Evolutionary conservation across 2,888 invertebrate species (phyloP).

Genomic region (Agrotis ipsilon): DNA sequence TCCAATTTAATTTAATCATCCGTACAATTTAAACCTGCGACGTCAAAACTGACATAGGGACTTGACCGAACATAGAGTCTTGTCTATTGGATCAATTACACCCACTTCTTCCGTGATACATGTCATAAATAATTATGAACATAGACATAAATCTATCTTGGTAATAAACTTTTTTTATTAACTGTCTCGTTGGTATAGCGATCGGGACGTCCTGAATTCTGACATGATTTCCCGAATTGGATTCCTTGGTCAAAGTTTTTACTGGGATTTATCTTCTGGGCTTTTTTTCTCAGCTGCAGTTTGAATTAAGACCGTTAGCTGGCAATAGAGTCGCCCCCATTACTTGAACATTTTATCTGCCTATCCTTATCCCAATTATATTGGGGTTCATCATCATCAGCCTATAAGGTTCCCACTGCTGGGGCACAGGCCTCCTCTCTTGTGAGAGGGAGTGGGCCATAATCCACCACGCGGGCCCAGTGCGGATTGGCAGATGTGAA

Average conservation of each 20-base stretch:
- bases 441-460: too few relatives aligned
- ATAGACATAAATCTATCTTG: slow-evolving; percentile 45
- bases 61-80: slow-evolving; percentile 25
- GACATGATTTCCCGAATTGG: background rate
- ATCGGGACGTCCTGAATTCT: background rate
- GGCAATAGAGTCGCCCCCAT: background rate
- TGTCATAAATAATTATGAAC: slow-evolving; percentile 42
- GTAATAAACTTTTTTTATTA: slow-evolving; percentile 42
- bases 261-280: too few relatives aligned
- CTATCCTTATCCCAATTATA: too few relatives aligned
- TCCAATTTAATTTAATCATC: slow-evolving; percentile 55
- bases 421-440: too few relatives aligned
- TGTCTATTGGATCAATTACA: slow-evolving; percentile 67
- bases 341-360: background rate
- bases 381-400: too few relatives aligned
- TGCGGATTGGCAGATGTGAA: too few relatives aligned
- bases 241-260: background rate
- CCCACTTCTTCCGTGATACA: slow-evolving; percentile 62
- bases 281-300: background rate
- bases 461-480: too few relatives aligned
- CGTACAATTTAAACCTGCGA: slow-evolving; percentile 34
- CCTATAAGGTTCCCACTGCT: too few relatives aligned
- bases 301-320: background rate
- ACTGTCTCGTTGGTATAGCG: background rate
- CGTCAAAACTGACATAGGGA: slow-evolving; percentile 48